A percentile compares a stretch with the other conserved stretches of the same genome.
phyloP scores from a whole-genome alignment of 2,888 invertebrate genomes.

The Perithous albicinctus region DNA sequence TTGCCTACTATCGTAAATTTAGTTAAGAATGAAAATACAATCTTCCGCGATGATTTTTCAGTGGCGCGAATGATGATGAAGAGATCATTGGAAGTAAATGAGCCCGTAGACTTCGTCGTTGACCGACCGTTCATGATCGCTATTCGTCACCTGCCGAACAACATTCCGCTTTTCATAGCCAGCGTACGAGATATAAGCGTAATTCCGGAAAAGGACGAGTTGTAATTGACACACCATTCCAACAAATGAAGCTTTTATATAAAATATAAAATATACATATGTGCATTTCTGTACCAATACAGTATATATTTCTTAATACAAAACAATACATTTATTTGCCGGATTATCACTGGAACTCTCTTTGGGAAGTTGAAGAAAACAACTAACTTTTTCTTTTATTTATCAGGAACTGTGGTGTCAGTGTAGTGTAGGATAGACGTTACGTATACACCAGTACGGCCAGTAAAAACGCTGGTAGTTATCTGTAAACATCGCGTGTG shows the following conservation, averaged over 20 bases:
- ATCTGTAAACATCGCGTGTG: too few relatives aligned
- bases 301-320: constrained; percentile 25
- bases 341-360: neutral
- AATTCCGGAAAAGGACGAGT: constrained; percentile 75
- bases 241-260: neutral
- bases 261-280: too few relatives aligned
- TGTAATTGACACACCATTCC: constrained; percentile 70
- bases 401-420: too few relatives aligned
- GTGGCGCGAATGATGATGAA: constrained; percentile 74
- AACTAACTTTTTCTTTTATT: too few relatives aligned
- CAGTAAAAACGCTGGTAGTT: too few relatives aligned
- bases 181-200: constrained; percentile 76
- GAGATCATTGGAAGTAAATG: constrained; percentile 70
- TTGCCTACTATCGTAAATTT: neutral
- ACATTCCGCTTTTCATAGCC: constrained; percentile 79
- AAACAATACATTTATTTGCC: constrained; percentile 29
- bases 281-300: neutral
- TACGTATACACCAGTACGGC: too few relatives aligned
- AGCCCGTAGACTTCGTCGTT: constrained; percentile 78
- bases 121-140: constrained; percentile 84
- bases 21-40: neutral
- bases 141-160: constrained; percentile 77
- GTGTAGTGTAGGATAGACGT: too few relatives aligned
- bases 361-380: neutral
- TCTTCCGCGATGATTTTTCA: constrained; percentile 64